phyloP scores from a whole-genome alignment of 2,113 vertebrate species.

The Orientallactaga bullata region DNA sequence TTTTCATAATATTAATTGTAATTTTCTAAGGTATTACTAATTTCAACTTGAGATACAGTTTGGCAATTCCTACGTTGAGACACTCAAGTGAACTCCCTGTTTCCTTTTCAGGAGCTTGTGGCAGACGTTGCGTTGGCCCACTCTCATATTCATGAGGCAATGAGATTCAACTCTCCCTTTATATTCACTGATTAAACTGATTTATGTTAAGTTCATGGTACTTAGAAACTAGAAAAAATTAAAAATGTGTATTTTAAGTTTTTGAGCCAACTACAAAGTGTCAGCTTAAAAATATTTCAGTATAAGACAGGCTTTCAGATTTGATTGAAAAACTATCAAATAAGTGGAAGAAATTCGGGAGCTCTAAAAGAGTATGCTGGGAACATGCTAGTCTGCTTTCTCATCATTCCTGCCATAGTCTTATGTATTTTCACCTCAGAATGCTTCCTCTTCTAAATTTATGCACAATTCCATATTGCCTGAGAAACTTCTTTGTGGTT shows the following conservation, averaged over 20 bases:
- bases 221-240: neutral
- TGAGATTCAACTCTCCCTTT: neutral
- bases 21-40: slow-evolving; percentile 17
- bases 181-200: neutral
- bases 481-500: neutral
- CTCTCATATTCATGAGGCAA: neutral
- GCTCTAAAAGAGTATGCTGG: neutral
- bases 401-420: neutral
- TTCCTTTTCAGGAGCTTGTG: neutral
- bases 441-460: neutral
- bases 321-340: neutral
- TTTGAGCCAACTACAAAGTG: neutral
- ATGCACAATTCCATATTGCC: neutral
- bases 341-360: neutral
- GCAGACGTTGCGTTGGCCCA: too few species aligned
- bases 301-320: neutral
- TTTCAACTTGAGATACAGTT: neutral
- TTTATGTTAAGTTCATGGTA: neutral
- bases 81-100: neutral
- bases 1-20: neutral
- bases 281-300: neutral
- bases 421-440: neutral
- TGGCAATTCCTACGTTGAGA: neutral
- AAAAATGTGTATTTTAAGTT: neutral
- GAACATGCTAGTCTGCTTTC: neutral